A percentile compares a stretch with the other conserved stretches of the same genome.
These are phyloP conservation scores for Eupithecia tripunctaria DNA, from an alignment of 2,888 invertebrate species.

Conservation along the genomic window DNA sequence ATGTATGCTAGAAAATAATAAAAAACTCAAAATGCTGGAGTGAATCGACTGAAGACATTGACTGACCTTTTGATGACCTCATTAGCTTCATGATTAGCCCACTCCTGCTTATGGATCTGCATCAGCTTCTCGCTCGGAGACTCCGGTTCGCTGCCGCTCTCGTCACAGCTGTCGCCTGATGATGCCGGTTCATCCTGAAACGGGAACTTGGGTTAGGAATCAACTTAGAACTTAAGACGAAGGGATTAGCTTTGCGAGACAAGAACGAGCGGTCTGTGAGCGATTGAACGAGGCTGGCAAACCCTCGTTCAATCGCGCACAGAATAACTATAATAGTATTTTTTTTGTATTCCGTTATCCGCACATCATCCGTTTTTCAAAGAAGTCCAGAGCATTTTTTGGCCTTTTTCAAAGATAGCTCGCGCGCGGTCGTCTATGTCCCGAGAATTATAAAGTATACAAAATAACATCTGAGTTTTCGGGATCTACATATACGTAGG, in stretches of 20 bases:
- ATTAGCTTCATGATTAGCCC: conserved; percentile 55
- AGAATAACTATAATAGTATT: too few species aligned
- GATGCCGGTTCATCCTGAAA: conserved; percentile 78
- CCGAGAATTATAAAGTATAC: not conserved
- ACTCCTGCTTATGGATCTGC: conserved; percentile 67
- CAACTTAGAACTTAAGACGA: too few species aligned
- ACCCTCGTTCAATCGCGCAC: too few species aligned
- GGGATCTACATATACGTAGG: too few species aligned
- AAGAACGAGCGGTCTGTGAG: too few species aligned
- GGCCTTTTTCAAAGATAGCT: too few species aligned
- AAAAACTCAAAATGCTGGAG: not conserved
- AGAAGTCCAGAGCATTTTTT: too few species aligned
- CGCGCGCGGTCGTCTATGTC: not conserved
- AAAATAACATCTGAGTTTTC: not conserved
- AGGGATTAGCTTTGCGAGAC: too few species aligned
- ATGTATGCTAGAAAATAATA: too few species aligned
- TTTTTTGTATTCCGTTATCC: too few species aligned
- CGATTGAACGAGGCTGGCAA: too few species aligned
- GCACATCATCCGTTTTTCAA: too few species aligned
- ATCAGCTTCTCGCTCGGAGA: conserved; percentile 75
- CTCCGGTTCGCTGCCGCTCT: conserved; percentile 81
- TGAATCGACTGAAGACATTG: not conserved
- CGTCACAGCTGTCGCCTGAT: conserved; percentile 81
- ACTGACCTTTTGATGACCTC: conserved; percentile 59
- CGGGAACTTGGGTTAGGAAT: conserved; percentile 24